Evolutionary conservation across 2,113 vertebrate species (phyloP).

Genomic region (Sorex araneus): DNA sequence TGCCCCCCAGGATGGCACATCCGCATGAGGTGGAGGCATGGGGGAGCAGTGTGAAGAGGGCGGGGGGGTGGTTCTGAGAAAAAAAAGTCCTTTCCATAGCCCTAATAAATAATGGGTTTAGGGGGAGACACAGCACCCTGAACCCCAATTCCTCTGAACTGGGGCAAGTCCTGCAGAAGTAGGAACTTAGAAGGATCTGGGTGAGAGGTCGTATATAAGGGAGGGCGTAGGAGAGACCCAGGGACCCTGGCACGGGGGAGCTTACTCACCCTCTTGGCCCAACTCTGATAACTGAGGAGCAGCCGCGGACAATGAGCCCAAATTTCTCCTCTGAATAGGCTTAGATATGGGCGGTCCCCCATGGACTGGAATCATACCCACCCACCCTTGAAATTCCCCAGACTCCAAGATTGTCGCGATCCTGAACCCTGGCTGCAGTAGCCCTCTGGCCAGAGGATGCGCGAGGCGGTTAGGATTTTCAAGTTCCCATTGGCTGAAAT

Average conservation of each 20-base stretch:
- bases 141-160: slow-evolving; percentile 68
- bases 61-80: slow-evolving; percentile 9
- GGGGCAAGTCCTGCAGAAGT: slow-evolving; percentile 66
- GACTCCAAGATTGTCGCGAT: slow-evolving; percentile 53
- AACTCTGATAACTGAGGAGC: slow-evolving; percentile 26
- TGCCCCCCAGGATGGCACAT: slow-evolving; percentile 59
- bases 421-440: slow-evolving; percentile 15
- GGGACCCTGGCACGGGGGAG: slow-evolving; percentile 68
- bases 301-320: neutral
- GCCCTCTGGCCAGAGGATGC: slow-evolving; percentile 33
- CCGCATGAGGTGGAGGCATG: slow-evolving; percentile 56
- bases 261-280: slow-evolving; percentile 62
- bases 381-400: slow-evolving; percentile 73
- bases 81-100: slow-evolving; percentile 37
- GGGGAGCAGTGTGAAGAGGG: slow-evolving; percentile 36
- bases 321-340: slow-evolving; percentile 3
- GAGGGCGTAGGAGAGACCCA: neutral
- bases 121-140: slow-evolving; percentile 68
- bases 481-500: too few species aligned
- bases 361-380: slow-evolving; percentile 83
- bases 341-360: slow-evolving; percentile 74
- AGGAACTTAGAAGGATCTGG: slow-evolving; percentile 30
- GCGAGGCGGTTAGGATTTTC: neutral
- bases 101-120: slow-evolving; percentile 67
- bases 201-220: neutral